Conservation (phyloP, 2,113 vertebrate species). For the Paraplagusia blochii region DNA sequence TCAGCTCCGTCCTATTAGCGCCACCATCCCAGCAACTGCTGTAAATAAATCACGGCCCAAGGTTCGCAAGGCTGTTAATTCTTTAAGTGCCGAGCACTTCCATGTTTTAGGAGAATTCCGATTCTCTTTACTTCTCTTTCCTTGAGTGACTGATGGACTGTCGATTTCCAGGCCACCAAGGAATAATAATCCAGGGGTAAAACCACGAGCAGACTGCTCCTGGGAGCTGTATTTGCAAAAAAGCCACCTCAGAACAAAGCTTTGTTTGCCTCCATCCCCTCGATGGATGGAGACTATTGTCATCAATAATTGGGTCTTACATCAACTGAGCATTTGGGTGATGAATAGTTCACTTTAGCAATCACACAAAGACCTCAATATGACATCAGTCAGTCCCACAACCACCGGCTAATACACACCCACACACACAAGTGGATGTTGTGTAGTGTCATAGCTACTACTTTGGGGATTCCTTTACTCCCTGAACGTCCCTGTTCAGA, state of each 20-base stretch:
- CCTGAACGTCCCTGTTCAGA: slow-evolving; percentile 52
- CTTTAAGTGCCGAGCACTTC: slow-evolving; percentile 54
- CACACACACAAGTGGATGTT: slow-evolving; percentile 25
- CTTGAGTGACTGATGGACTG: slow-evolving; percentile 59
- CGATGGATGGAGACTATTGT: slow-evolving; percentile 55
- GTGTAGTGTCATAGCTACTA: slow-evolving; percentile 60
- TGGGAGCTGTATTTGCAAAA: slow-evolving; percentile 50
- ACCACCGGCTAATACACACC: slow-evolving; percentile 26
- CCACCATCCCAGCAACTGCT: slow-evolving; percentile 28
- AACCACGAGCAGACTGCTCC: slow-evolving; percentile 44
- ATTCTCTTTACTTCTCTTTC: slow-evolving; percentile 56
- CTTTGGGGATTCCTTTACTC: slow-evolving; percentile 65
- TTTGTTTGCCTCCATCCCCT: slow-evolving; percentile 33
- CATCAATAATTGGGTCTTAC: slow-evolving; percentile 67
- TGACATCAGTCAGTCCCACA: slow-evolving; percentile 52
- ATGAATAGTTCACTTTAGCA: slow-evolving; percentile 62
- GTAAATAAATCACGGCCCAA: slow-evolving; percentile 63
- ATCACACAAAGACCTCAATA: slow-evolving; percentile 35
- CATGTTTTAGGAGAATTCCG: slow-evolving; percentile 64
- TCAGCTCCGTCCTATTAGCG: slow-evolving; percentile 41
- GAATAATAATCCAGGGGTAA: slow-evolving; percentile 55
- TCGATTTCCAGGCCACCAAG: slow-evolving; percentile 51
- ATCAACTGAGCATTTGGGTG: slow-evolving; percentile 58
- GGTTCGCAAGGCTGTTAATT: slow-evolving; percentile 48
- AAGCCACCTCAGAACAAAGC: slow-evolving; percentile 40